phyloP scores from a whole-genome alignment of 2,797 vertebrate species.

The Rhodeus uyekii region DNA sequence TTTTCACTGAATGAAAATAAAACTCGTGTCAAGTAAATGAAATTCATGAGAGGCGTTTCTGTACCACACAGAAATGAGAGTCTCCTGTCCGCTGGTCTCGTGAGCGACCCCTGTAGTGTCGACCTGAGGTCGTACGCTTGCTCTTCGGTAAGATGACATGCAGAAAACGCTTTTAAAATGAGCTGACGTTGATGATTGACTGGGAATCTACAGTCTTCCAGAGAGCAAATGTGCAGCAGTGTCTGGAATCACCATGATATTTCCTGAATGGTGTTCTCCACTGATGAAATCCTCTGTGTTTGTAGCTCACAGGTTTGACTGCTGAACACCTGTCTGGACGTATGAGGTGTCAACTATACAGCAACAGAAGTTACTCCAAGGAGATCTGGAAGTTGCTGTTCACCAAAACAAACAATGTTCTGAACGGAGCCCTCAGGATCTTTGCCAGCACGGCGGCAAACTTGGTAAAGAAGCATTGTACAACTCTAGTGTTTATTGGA shows the following conservation, averaged over 20 bases:
- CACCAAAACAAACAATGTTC: conserved; percentile 54
- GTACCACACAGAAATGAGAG: conserved; percentile 58
- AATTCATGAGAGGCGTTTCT: no score
- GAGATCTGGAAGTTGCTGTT: conserved; percentile 73
- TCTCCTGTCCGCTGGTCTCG: conserved; percentile 3
- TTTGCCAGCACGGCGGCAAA: conserved; percentile 57
- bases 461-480: not conserved
- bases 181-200: not conserved
- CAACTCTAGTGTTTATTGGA: not conserved
- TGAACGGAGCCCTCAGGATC: conserved; percentile 68
- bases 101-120: conserved; percentile 58
- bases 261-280: not conserved
- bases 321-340: conserved; percentile 68
- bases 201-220: not conserved
- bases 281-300: not conserved
- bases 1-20: no score
- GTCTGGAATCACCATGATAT: not conserved
- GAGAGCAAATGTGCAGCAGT: not conserved
- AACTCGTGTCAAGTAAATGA: no score
- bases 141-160: conserved; percentile 60
- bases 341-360: conserved; percentile 67
- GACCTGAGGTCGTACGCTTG: conserved; percentile 69
- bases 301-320: conserved; percentile 54
- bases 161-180: not conserved
- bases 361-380: conserved; percentile 62